Conservation (phyloP, 1,140 invertebrate genomes). For the Acromyrmex charruanus region DNA sequence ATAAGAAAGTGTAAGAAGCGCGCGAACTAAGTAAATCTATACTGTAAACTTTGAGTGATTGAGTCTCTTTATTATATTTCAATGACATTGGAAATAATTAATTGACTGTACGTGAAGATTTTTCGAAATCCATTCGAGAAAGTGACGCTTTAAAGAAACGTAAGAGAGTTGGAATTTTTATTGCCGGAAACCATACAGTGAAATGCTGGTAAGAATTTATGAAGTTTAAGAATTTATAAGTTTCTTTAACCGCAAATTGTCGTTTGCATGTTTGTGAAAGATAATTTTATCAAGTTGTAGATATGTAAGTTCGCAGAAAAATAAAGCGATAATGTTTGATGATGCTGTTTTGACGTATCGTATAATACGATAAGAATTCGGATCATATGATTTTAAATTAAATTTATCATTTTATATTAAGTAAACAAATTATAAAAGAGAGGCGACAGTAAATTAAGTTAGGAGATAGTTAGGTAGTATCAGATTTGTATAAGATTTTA, state of each 20-base stretch:
- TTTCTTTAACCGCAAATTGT: neutral
- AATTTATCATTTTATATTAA: constrained; percentile 9
- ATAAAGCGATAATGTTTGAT: neutral
- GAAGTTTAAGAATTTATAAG: neutral
- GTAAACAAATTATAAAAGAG: neutral
- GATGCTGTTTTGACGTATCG: neutral
- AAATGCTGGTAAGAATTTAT: constrained; percentile 33
- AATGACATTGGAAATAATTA: neutral
- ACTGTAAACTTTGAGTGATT: neutral
- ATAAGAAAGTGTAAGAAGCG: neutral
- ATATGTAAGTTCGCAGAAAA: neutral
- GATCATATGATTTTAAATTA: neutral
- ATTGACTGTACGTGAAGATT: neutral
- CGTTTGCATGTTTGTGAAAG: neutral
- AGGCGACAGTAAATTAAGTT: neutral
- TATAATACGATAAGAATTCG: constrained; percentile 17
- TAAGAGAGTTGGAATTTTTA: neutral
- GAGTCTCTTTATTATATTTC: neutral
- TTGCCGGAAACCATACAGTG: neutral
- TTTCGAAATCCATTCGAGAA: neutral
- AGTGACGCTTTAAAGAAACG: neutral
- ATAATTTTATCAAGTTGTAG: neutral
- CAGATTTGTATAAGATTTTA: no score
- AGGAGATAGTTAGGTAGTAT: no score
- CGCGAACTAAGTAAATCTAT: neutral